These are phyloP conservation scores for Osmerus mordax DNA, from an alignment of 2,113 vertebrate species.

Conservation along the genomic window DNA sequence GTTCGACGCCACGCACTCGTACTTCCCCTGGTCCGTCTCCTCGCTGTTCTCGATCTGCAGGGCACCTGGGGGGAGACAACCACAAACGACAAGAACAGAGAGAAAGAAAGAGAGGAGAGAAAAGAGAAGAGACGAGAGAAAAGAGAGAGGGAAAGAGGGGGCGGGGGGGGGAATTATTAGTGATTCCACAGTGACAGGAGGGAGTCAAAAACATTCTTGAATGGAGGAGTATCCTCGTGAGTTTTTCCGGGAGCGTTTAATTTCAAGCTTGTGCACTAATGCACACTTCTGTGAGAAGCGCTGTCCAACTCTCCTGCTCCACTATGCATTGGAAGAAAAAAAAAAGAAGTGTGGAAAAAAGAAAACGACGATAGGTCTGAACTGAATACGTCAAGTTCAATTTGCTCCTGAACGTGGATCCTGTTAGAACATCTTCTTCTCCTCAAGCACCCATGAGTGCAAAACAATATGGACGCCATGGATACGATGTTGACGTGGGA, in stretches of 20 bases:
- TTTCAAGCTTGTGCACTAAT: constrained; percentile 29
- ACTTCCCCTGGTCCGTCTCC: constrained; percentile 98
- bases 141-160: constrained; percentile 36
- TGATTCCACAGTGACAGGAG: constrained; percentile 43
- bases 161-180: constrained; percentile 47
- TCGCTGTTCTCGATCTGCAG: constrained; percentile 99
- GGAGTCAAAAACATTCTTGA: constrained; percentile 41
- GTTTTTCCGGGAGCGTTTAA: constrained; percentile 41
- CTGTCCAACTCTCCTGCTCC: constrained; percentile 17
- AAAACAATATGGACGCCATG: constrained; percentile 18
- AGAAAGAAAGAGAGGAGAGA: constrained; percentile 29
- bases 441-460: neutral
- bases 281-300: constrained; percentile 33
- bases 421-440: constrained; percentile 11
- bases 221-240: constrained; percentile 33
- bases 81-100: constrained; percentile 37
- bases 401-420: constrained; percentile 19
- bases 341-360: neutral
- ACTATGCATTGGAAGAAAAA: constrained; percentile 9
- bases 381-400: constrained; percentile 43
- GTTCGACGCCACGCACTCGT: constrained; percentile 97
- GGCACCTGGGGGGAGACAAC: constrained; percentile 80
- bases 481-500: constrained; percentile 10
- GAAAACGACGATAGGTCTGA: constrained; percentile 29
- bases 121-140: constrained; percentile 29